Conservation (phyloP, 2,113 vertebrate genomes). For the Perognathus longimembris region DNA sequence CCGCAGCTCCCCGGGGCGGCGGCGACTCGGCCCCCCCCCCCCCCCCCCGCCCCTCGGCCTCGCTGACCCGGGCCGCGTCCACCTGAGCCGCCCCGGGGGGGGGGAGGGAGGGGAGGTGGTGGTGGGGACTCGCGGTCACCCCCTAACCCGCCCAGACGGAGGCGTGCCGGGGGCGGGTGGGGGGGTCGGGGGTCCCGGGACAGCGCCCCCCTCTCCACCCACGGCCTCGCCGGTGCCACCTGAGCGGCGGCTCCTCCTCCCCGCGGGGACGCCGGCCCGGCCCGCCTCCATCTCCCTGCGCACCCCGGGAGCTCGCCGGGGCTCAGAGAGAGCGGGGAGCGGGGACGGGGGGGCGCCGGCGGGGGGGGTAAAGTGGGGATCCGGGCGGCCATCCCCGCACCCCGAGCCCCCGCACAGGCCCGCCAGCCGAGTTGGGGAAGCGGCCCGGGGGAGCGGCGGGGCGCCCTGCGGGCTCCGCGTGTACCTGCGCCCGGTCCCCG, state of each 20-base stretch:
- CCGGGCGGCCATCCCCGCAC: no score
- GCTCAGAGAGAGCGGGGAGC: not conserved
- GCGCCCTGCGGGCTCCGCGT: conserved; percentile 10
- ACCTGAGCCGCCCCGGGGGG: not conserved
- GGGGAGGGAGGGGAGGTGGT: not conserved
- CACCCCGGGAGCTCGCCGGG: not conserved
- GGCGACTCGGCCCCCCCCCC: conserved; percentile 49
- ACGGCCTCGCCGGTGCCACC: no score
- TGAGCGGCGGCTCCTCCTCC: no score
- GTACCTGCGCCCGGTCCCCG: not conserved
- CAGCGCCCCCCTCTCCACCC: no score
- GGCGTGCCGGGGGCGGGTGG: no score
- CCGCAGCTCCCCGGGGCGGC: no score
- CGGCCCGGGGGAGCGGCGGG: not conserved
- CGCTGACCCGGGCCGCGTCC: conserved; percentile 27
- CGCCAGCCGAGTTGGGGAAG: not conserved
- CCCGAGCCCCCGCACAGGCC: not conserved
- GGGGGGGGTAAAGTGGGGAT: no score
- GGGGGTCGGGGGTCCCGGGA: no score
- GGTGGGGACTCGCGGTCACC: not conserved
- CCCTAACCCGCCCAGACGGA: no score
- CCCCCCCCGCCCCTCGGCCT: not conserved
- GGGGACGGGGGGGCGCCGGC: no score
- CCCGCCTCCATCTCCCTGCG: not conserved
- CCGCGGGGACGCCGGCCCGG: no score